Conservation (phyloP, 2,113 vertebrate genomes). For the Meriones unguiculatus region DNA sequence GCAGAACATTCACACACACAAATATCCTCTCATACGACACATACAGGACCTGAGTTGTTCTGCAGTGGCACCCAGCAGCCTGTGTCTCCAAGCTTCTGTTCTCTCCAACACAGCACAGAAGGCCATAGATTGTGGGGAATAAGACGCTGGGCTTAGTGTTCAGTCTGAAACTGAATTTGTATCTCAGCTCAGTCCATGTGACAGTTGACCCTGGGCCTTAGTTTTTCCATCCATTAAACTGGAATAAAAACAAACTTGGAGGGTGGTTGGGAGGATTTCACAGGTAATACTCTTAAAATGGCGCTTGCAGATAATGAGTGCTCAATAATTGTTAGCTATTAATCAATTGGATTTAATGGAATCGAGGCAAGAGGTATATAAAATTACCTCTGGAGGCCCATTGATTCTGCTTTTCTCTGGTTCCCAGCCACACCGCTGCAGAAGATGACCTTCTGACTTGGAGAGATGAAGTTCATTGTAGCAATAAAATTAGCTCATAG, state of each 20-base stretch:
- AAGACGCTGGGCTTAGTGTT: background rate
- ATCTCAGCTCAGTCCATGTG: background rate
- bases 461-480: slow-evolving; percentile 67
- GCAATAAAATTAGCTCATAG: slow-evolving; percentile 74
- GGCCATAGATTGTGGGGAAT: rapidly evolving
- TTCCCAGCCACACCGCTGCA: slow-evolving; percentile 49
- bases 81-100: background rate
- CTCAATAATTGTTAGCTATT: slow-evolving; percentile 47
- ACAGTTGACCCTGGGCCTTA: background rate
- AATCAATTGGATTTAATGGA: slow-evolving; percentile 54
- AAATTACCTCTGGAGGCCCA: slow-evolving; percentile 50
- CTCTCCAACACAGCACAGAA: background rate
- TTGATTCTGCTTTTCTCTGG: slow-evolving; percentile 57
- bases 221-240: slow-evolving; percentile 47
- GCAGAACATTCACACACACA: background rate
- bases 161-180: background rate
- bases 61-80: background rate
- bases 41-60: background rate
- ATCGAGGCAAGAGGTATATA: slow-evolving; percentile 51
- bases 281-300: background rate
- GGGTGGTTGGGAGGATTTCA: background rate
- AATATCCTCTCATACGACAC: background rate
- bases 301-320: background rate
- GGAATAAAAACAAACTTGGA: background rate
- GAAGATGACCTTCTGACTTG: slow-evolving; percentile 73